phyloP scores from a whole-genome alignment of 2,888 invertebrate genomes.

The Acrobasis suavella region DNA sequence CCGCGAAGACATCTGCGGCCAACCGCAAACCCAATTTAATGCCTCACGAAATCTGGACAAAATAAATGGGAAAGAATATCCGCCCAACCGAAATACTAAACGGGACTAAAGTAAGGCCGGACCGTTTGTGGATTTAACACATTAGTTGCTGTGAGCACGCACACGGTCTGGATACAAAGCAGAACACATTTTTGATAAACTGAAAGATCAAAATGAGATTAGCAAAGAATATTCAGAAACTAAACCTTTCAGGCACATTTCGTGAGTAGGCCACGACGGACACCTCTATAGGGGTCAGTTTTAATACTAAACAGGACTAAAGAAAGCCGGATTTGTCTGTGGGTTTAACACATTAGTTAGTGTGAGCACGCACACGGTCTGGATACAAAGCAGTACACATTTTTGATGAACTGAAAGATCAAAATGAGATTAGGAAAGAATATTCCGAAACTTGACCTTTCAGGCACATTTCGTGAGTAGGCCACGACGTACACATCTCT shows the following conservation, averaged over 20 bases:
- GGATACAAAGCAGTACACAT: too few species aligned
- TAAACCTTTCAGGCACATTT: neutral
- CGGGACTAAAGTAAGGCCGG: constrained; percentile 1
- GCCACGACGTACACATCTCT: too few species aligned
- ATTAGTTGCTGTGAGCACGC: too few species aligned
- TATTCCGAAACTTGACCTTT: neutral
- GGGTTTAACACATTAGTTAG: too few species aligned
- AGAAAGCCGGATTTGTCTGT: neutral
- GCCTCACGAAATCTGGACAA: constrained; percentile 68
- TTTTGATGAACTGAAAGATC: too few species aligned
- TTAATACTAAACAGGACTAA: neutral
- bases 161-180: too few species aligned
- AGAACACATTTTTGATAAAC: too few species aligned
- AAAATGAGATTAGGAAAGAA: too few species aligned
- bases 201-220: too few species aligned
- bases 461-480: neutral
- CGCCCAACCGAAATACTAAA: constrained; percentile 4
- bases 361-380: too few species aligned
- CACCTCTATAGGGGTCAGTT: too few species aligned
- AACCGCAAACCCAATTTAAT: constrained; percentile 72
- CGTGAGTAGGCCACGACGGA: neutral
- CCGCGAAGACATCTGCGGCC: constrained; percentile 68
- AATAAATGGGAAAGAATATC: constrained; percentile 62
- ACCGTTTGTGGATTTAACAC: neutral
- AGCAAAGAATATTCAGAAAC: too few species aligned